Evolutionary conservation across 2,113 vertebrate genomes (phyloP).

Genomic region (Murina feae): DNA sequence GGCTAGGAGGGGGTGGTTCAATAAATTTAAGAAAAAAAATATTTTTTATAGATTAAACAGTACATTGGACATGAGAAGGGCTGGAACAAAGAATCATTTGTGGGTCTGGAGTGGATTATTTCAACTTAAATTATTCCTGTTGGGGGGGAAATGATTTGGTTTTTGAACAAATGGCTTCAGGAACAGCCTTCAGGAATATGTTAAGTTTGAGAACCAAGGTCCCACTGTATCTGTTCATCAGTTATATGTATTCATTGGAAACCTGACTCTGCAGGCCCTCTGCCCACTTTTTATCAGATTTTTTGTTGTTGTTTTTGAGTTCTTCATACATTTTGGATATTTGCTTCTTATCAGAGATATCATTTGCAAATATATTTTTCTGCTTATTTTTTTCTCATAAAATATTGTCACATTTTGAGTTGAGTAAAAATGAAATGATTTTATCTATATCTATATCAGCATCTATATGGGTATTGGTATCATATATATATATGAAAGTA

Average conservation of each 20-base stretch:
- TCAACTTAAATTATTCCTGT: too few species aligned
- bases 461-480: not conserved
- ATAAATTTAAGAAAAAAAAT: too few species aligned
- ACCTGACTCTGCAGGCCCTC: not conserved
- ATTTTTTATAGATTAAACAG: too few species aligned
- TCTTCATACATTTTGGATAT: not conserved
- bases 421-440: not conserved
- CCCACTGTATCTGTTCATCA: not conserved
- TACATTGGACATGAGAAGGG: too few species aligned
- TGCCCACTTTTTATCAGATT: not conserved
- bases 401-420: not conserved
- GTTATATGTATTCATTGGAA: not conserved
- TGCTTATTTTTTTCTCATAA: not conserved
- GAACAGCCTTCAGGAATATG: too few species aligned
- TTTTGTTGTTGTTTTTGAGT: not conserved
- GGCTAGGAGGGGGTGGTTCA: too few species aligned
- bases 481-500: not conserved
- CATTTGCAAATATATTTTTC: not conserved
- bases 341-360: not conserved
- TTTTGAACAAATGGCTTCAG: too few species aligned
- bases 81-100: too few species aligned
- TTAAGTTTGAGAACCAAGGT: too few species aligned
- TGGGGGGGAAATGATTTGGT: too few species aligned
- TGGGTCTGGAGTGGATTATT: too few species aligned
- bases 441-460: not conserved